phyloP scores from a whole-genome alignment of 2,888 invertebrate species.

The Diaprepes abbreviatus region DNA sequence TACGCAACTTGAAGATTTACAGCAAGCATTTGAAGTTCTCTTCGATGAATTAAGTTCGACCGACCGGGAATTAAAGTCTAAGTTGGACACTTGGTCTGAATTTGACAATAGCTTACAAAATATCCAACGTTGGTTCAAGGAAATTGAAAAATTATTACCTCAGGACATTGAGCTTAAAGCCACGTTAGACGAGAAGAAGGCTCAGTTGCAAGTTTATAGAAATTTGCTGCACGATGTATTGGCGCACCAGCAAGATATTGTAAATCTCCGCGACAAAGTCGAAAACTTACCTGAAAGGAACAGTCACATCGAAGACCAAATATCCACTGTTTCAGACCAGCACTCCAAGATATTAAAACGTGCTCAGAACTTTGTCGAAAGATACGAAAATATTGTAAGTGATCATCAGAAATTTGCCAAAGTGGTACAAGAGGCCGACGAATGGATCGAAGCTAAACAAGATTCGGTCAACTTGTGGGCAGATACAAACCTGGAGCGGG shows the following conservation, averaged over 20 bases:
- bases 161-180: slow-evolving; percentile 85
- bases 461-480: slow-evolving; percentile 87
- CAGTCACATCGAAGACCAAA: slow-evolving; percentile 79
- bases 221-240: slow-evolving; percentile 86
- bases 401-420: slow-evolving; percentile 92
- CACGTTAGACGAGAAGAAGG: slow-evolving; percentile 92
- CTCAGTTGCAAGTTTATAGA: slow-evolving; percentile 88
- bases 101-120: slow-evolving; percentile 89
- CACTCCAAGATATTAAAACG: slow-evolving; percentile 79
- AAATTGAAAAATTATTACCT: slow-evolving; percentile 81
- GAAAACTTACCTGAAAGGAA: slow-evolving; percentile 85
- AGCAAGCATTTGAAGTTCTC: slow-evolving; percentile 84
- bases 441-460: slow-evolving; percentile 88
- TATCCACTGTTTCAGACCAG: slow-evolving; percentile 78
- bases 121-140: slow-evolving; percentile 84
- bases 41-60: slow-evolving; percentile 85
- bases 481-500: slow-evolving; percentile 85
- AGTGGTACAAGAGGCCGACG: slow-evolving; percentile 87
- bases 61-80: slow-evolving; percentile 85
- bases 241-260: slow-evolving; percentile 87
- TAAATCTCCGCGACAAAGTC: slow-evolving; percentile 84
- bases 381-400: slow-evolving; percentile 89
- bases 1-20: slow-evolving; percentile 86
- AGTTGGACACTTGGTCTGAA: slow-evolving; percentile 88
- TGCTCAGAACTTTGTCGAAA: slow-evolving; percentile 83